Percentiles rank a stretch among this genome's conserved stretches.
These are phyloP conservation scores for Bombycilla garrulus DNA, from an alignment of 2,113 vertebrate genomes.

Conservation along the genomic window DNA sequence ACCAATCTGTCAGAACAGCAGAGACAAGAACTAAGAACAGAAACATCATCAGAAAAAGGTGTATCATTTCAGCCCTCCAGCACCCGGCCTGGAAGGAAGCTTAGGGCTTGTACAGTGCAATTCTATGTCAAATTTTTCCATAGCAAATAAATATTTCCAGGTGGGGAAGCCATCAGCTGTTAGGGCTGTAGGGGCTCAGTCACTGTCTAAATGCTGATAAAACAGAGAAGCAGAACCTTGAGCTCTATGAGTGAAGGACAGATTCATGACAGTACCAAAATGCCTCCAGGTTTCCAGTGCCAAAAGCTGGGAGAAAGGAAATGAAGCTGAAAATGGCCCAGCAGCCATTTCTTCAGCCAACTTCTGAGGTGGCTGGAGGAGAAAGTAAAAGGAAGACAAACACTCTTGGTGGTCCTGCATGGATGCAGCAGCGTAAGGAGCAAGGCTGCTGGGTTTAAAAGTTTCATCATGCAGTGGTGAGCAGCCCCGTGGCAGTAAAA, in stretches of 20 bases:
- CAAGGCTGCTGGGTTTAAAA: neutral
- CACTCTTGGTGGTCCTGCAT: neutral
- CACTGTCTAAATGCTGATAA: neutral
- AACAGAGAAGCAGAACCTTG: neutral
- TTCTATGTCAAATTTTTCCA: neutral
- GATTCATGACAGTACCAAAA: neutral
- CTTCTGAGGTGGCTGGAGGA: neutral
- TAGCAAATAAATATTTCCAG: neutral
- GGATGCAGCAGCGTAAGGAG: neutral
- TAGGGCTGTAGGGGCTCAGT: neutral
- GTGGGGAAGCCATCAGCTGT: neutral
- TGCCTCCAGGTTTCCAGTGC: neutral
- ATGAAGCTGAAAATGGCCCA: neutral
- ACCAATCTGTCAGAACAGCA: rapidly evolving
- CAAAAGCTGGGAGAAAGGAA: neutral
- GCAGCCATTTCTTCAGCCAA: neutral
- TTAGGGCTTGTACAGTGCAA: neutral
- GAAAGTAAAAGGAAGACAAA: neutral
- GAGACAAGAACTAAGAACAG: neutral
- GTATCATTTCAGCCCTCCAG: neutral
- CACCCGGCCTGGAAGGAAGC: neutral
- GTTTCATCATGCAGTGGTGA: neutral
- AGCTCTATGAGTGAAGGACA: neutral
- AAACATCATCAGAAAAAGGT: neutral
- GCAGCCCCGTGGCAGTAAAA: neutral